Conservation (phyloP, 1,140 invertebrate species). For the Panagrolaimus sp. region DNA sequence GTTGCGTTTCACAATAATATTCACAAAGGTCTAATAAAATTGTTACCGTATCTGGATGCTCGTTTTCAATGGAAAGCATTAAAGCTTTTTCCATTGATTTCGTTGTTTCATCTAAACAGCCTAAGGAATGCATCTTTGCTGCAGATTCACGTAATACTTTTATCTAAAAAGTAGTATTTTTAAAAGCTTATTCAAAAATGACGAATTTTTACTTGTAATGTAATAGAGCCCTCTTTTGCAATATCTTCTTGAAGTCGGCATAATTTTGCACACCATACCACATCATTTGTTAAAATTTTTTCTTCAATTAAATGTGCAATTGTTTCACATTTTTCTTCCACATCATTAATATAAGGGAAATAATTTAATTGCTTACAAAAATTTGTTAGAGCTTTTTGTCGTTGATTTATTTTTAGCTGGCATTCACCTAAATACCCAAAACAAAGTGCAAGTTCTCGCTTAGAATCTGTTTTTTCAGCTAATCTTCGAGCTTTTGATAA, state of each 20-base stretch:
- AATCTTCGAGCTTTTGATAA: slow-evolving; percentile 15
- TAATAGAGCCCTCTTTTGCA: slow-evolving; percentile 9
- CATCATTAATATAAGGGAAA: slow-evolving; percentile 19
- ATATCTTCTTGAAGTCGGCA: slow-evolving; percentile 15
- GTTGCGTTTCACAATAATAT: not conserved
- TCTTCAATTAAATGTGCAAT: slow-evolving; percentile 19
- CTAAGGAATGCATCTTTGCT: slow-evolving; percentile 15
- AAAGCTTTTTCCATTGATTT: slow-evolving; percentile 7
- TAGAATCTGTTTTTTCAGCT: slow-evolving; percentile 11
- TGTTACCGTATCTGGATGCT: slow-evolving; percentile 6
- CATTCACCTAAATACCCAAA: slow-evolving; percentile 20
- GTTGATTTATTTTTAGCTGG: slow-evolving; percentile 8
- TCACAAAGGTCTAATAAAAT: slow-evolving; percentile 3
- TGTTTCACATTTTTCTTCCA: slow-evolving; percentile 20
- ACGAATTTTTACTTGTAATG: not conserved
- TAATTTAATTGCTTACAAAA: slow-evolving; percentile 17
- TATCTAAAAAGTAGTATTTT: slow-evolving; percentile 4
- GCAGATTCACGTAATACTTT: not conserved
- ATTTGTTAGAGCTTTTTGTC: slow-evolving; percentile 10
- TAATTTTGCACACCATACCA: slow-evolving; percentile 14
- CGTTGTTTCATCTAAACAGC: slow-evolving; percentile 5
- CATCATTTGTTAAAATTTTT: slow-evolving; percentile 12
- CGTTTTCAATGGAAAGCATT: not conserved
- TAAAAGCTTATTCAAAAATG: slow-evolving; percentile 11
- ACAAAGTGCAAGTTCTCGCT: slow-evolving; percentile 15